Conservation (phyloP, 2,888 invertebrate genomes). For the Tiphia femorata region DNA sequence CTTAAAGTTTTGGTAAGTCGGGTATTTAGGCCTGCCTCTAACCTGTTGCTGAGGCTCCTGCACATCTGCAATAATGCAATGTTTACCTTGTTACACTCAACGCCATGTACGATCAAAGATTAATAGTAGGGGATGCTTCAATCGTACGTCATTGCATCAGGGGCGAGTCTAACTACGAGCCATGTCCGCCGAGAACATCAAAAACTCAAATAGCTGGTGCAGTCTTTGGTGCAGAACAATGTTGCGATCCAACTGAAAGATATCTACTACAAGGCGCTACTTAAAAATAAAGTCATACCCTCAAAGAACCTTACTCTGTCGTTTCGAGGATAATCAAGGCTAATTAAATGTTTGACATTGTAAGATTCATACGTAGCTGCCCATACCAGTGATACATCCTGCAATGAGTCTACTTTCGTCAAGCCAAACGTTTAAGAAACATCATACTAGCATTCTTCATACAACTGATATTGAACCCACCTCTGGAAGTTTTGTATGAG, state of each 20-base stretch:
- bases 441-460: slow-evolving; percentile 36
- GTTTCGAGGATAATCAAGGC: slow-evolving; percentile 32
- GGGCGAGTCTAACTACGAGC: slow-evolving; percentile 57
- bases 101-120: slow-evolving; percentile 46
- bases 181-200: slow-evolving; percentile 49
- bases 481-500: slow-evolving; percentile 90
- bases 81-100: slow-evolving; percentile 72
- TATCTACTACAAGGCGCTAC: slow-evolving; percentile 54
- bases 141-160: slow-evolving; percentile 48
- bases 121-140: slow-evolving; percentile 49
- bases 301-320: slow-evolving; percentile 34
- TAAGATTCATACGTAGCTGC: slow-evolving; percentile 43
- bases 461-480: slow-evolving; percentile 67
- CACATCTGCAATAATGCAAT: slow-evolving; percentile 85
- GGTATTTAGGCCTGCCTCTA: slow-evolving; percentile 87
- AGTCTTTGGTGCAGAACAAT: slow-evolving; percentile 62
- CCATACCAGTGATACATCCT: slow-evolving; percentile 44
- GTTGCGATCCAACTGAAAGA: slow-evolving; percentile 62
- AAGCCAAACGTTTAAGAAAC: slow-evolving; percentile 48
- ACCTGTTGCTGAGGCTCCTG: slow-evolving; percentile 83
- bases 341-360: slow-evolving; percentile 38
- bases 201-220: slow-evolving; percentile 58
- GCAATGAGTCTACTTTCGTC: slow-evolving; percentile 49
- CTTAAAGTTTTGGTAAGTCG: slow-evolving; percentile 91
- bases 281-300: slow-evolving; percentile 41